Percentiles rank a stretch among this genome's conserved stretches.
Conservation (phyloP, 1,140 invertebrate genomes). For the Hestina assimilis region DNA sequence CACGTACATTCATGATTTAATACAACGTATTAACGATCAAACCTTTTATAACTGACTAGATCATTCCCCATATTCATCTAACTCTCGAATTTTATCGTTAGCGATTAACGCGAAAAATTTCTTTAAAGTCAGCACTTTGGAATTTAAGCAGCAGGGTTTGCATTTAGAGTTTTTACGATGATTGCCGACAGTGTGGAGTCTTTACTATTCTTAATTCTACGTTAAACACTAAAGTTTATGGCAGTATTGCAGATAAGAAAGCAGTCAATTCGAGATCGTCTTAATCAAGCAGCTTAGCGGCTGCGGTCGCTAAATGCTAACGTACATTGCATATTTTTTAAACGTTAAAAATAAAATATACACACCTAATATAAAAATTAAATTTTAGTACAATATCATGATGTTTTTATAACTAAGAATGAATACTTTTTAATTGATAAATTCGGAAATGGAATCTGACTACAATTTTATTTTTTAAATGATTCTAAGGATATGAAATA, state of each 20-base stretch:
- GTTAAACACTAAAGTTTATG: constrained; percentile 56
- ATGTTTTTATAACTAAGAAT: too few species aligned
- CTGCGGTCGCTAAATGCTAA: constrained; percentile 28
- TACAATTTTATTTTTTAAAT: too few species aligned
- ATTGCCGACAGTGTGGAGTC: constrained; percentile 27
- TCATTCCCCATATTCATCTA: constrained; percentile 14
- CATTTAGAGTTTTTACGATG: constrained; percentile 36
- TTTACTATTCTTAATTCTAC: constrained; percentile 46
- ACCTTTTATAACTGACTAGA: constrained; percentile 53
- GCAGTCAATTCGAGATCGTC: constrained; percentile 52
- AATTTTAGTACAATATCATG: too few species aligned
- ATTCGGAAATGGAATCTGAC: too few species aligned
- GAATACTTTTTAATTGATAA: too few species aligned
- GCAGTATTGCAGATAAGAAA: constrained; percentile 59
- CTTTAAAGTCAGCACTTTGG: too few species aligned
- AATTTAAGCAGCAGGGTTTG: constrained; percentile 54
- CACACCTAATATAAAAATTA: too few species aligned
- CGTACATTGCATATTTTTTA: background rate
- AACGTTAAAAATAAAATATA: too few species aligned
- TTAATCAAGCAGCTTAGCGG: constrained; percentile 62
- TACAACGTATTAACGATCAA: constrained; percentile 39
- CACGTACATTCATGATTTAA: constrained; percentile 29
- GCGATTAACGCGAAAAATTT: constrained; percentile 2
- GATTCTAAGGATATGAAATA: background rate
- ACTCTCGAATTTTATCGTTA: background rate